Conservation (phyloP, 2,888 invertebrate genomes). For the Galerucella pusilla region DNA sequence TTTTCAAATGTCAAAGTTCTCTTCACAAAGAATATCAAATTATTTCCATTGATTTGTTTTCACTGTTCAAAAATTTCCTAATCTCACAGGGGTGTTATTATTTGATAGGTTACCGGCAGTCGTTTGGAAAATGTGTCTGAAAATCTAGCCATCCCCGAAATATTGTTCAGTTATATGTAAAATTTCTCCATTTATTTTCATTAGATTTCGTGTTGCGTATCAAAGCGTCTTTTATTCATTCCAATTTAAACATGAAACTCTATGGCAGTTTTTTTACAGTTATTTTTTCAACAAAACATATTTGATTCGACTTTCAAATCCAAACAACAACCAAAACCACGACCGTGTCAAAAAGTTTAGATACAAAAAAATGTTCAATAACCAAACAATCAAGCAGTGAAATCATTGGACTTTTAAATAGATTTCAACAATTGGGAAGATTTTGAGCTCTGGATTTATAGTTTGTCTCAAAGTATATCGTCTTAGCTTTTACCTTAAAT, state of each 20-base stretch:
- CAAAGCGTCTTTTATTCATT: conserved; percentile 15
- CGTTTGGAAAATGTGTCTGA: conserved; percentile 25
- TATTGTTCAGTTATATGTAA: conserved; percentile 34
- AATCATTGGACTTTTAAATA: too few species aligned
- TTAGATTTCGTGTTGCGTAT: conserved; percentile 17
- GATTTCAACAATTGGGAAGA: too few species aligned
- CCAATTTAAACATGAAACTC: conserved; percentile 16
- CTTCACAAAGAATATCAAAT: neutral
- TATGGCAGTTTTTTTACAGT: neutral
- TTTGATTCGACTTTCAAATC: too few species aligned
- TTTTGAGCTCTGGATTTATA: too few species aligned
- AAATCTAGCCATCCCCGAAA: conserved; percentile 26
- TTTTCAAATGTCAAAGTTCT: neutral
- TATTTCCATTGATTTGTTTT: conserved; percentile 6
- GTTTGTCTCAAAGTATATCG: too few species aligned
- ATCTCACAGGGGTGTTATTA: conserved; percentile 20
- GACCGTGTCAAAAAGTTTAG: too few species aligned
- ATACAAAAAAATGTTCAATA: too few species aligned
- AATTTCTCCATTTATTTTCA: conserved; percentile 35
- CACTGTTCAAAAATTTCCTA: neutral
- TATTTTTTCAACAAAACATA: too few species aligned
- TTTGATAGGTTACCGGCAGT: conserved; percentile 17
- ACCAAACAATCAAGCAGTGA: too few species aligned
- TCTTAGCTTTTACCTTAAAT: too few species aligned
- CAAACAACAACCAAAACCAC: too few species aligned